Base-by-base conservation (phyloP, 30 jellyfish, hydroid and myxozoan genomes). In the Mastigias papua region DNA sequence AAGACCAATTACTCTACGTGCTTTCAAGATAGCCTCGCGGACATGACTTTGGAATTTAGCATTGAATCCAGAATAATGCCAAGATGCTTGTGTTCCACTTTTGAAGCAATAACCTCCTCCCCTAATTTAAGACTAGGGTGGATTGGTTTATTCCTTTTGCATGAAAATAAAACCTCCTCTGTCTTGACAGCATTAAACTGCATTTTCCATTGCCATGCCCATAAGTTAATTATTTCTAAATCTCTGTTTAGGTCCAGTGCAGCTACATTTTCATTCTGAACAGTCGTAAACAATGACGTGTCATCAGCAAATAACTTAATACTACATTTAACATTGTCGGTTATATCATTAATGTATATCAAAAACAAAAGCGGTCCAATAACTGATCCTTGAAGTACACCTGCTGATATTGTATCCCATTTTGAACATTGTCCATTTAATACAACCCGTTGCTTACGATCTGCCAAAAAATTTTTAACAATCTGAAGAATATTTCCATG, bases 371-470 rank as follows among this genome's bases (percentile, higher is more conserved):
- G 57, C 48, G 89, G 89, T 34, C 89, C 89, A 35, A 78, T 11
- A 58, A 57, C 89, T 27, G 82, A 78, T 78, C 89, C 82, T 58
- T 61, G 89, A 11, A 81, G 89, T 31, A 54, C 89, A 32, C 80
- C 89, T 58, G 89, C 78, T 17, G 89, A 54, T 58, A 78, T 78
- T n/a, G n/a, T n/a, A n/a, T n/a, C n/a, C n/a, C n/a, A n/a, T n/a
- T n/a, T n/a, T n/a, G n/a, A n/a, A n/a, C n/a, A n/a, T n/a, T n/a
- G n/a, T n/a, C n/a, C n/a, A n/a, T n/a, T n/a, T n/a, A n/a, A n/a
- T n/a, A n/a, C 91, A n/a, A 66, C 84, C 83, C 91, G 54, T 81
- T 81, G 91, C 83, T 62, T 63, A 34, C 83, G 91, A 65, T 68
- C 91, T 25, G 83, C 46, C 84, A 81, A 64, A n/a, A 81, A 81